These are phyloP conservation scores for Esperia sulphurella DNA, from an alignment of 2,888 invertebrate species.

Conservation along the genomic window DNA sequence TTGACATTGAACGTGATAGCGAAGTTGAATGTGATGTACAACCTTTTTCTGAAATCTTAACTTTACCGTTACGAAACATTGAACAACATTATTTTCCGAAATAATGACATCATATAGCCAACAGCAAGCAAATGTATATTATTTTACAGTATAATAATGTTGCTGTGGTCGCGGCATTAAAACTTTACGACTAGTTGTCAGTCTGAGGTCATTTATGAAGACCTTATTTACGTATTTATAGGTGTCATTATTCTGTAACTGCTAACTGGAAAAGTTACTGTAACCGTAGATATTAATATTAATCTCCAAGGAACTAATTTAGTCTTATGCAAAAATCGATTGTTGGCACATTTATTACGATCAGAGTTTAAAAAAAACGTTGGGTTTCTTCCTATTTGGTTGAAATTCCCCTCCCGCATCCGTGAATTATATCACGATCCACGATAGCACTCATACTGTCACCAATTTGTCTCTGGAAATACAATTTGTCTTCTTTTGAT, in stretches of 20 bases:
- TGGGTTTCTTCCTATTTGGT: slow-evolving; percentile 7
- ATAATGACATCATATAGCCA: slow-evolving; percentile 43
- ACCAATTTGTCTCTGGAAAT: slow-evolving; percentile 14
- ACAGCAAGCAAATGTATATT: slow-evolving; percentile 20
- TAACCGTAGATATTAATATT: too few species aligned
- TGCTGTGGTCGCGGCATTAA: slow-evolving; percentile 37
- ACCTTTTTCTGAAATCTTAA: neutral
- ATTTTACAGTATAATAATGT: slow-evolving; percentile 12
- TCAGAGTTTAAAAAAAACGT: neutral
- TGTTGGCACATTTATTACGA: too few species aligned
- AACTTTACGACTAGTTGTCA: slow-evolving; percentile 36
- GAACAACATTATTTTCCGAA: slow-evolving; percentile 24
- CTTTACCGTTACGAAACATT: neutral
- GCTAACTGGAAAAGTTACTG: neutral
- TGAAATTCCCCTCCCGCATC: slow-evolving; percentile 12
- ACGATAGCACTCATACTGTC: slow-evolving; percentile 11
- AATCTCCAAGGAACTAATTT: too few species aligned
- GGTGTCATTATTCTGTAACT: neutral
- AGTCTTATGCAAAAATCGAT: too few species aligned
- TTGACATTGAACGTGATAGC: slow-evolving; percentile 9
- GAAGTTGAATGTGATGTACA: slow-evolving; percentile 3
- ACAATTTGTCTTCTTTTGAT: slow-evolving; percentile 16
- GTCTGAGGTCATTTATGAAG: slow-evolving; percentile 36
- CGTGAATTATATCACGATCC: slow-evolving; percentile 10
- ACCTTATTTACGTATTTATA: slow-evolving; percentile 12